Base-by-base conservation (phyloP, 2,888 invertebrate species). In the Agrochola lychnidis region DNA sequence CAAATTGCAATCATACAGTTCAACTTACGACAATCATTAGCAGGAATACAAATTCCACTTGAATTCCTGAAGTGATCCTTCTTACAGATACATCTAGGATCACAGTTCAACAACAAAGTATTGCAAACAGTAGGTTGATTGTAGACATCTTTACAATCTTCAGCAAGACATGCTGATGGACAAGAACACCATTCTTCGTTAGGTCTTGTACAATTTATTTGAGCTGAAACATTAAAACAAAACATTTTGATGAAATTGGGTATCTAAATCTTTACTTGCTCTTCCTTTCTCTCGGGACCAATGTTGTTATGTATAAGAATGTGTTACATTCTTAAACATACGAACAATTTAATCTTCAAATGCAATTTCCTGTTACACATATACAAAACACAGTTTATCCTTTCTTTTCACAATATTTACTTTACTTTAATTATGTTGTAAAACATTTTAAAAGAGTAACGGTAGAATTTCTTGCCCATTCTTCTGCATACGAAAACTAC, bases 11-110 rank as follows among this genome's bases (percentile, higher is more conserved):
- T 1, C 16, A 0, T 25, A 25, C 25, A 61, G 10, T 53, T 62
- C 10, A 19, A 82, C 79, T 77, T 77, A 80, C 79, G 78, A 67
- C 79, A 80, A 25, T 82, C 25, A 25, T 59, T 10, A 25, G 77
- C 80, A n/a, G 72, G 36, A 48, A 77, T 40, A 62, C 77, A 77
- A 30, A 72, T 62, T 30, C 62, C 80, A 14, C 1, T 10, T 0
- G 75, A 76, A 73, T 92, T 89, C 73, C 93, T 92, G 19, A 87
- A 93, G 72, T 85, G 76, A 22, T 82, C 70, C 63, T 92, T 84
- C 63, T 78, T 79, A 64, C 94, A 94, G 5, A 89, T 78, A 70
- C 93, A 93, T 66, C 70, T 81, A 53, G 94, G 93, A 22, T 91
- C 79, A 81, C 93, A 93, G 62, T 92, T 90, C 36, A 89, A 75